These are phyloP conservation scores for Dorcus hopei DNA, from an alignment of 2,888 invertebrate species.

Conservation along the genomic window DNA sequence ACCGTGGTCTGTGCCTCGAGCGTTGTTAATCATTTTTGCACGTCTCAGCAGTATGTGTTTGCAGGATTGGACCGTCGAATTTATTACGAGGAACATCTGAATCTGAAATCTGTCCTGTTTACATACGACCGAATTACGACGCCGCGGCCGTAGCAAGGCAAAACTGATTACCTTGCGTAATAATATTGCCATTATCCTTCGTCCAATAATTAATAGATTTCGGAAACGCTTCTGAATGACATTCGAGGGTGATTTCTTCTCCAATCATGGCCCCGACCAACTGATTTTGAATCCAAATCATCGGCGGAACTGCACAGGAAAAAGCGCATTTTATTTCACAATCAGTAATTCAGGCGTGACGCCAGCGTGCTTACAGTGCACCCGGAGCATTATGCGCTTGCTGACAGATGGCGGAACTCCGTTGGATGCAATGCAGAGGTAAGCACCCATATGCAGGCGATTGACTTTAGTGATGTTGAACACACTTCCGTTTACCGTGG, in stretches of 20 bases:
- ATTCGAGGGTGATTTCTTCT: conserved; percentile 66
- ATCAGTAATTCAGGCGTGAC: background rate
- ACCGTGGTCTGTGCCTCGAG: no score
- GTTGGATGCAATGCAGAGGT: conserved; percentile 75
- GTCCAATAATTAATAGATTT: conserved; percentile 74
- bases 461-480: conserved; percentile 67
- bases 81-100: no score
- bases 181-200: conserved; percentile 61
- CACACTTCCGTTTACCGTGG: conserved; percentile 64
- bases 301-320: conserved; percentile 62
- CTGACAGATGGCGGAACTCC: conserved; percentile 84
- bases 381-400: conserved; percentile 81
- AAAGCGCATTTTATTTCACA: background rate
- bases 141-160: conserved; percentile 1
- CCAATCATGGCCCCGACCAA: conserved; percentile 67
- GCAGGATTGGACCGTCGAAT: no score
- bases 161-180: conserved; percentile 55
- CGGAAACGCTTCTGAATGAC: conserved; percentile 72
- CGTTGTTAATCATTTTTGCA: conserved; percentile 19
- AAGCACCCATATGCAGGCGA: conserved; percentile 74
- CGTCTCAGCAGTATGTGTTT: conserved; percentile 2
- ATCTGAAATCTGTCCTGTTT: no score
- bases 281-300: conserved; percentile 71
- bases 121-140: background rate
- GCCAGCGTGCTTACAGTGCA: conserved; percentile 63